Evolutionary conservation across 2,888 invertebrate species (phyloP).

Genomic region (Leptopterna dolabrata): DNA sequence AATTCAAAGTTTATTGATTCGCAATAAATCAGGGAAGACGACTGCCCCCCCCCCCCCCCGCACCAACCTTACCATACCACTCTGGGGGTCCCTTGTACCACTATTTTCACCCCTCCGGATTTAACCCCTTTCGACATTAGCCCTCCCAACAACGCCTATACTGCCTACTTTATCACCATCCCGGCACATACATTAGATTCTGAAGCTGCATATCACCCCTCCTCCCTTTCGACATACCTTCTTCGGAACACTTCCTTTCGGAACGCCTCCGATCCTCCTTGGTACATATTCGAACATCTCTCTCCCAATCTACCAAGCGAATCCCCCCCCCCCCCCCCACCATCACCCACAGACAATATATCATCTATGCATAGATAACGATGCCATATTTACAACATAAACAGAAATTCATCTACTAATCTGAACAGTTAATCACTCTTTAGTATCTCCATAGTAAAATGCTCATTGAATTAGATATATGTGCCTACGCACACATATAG

Average conservation of each 20-base stretch:
- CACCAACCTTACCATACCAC: neutral
- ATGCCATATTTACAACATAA: too few relatives aligned
- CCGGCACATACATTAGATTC: slow-evolving; percentile 38
- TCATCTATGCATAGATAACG: too few relatives aligned
- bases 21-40: slow-evolving; percentile 55
- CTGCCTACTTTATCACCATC: slow-evolving; percentile 43
- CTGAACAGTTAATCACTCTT: too few relatives aligned
- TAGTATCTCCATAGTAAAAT: too few relatives aligned
- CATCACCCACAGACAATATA: too few relatives aligned
- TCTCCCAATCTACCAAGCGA: too few relatives aligned
- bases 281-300: too few relatives aligned
- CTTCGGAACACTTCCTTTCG: neutral
- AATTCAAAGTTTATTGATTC: slow-evolving; percentile 55
- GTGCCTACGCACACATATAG: too few relatives aligned
- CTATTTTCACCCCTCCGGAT: neutral
- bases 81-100: neutral
- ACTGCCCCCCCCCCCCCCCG: neutral
- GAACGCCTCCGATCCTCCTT: neutral
- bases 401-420: too few relatives aligned
- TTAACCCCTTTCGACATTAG: neutral
- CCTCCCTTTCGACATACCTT: neutral
- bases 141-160: slow-evolving; percentile 1
- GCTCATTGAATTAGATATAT: too few relatives aligned
- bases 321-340: too few relatives aligned
- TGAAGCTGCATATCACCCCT: neutral